These are phyloP conservation scores for Microvelia longipes DNA, from an alignment of 1,140 invertebrate genomes.

Conservation along the genomic window DNA sequence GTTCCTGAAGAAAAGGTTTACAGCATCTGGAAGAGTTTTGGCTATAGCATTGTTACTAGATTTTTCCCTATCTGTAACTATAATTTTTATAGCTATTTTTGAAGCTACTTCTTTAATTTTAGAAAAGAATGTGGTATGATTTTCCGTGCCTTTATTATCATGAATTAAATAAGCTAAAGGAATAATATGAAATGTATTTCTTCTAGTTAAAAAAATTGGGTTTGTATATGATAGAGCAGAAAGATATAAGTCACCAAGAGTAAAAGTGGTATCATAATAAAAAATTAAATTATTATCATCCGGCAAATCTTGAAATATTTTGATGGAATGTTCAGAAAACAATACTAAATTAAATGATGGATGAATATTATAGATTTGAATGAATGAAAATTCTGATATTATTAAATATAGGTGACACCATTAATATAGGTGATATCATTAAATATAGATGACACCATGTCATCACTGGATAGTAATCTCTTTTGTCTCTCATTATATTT, in stretches of 20 bases:
- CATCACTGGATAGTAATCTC: neutral
- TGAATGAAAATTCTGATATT: neutral
- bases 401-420: neutral
- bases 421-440: neutral
- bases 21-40: neutral
- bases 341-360: neutral
- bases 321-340: neutral
- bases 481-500: neutral
- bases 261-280: neutral
- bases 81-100: neutral
- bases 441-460: neutral
- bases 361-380: neutral
- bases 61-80: neutral
- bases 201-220: neutral
- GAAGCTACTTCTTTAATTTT: neutral
- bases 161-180: neutral
- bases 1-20: neutral
- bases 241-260: neutral
- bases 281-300: neutral
- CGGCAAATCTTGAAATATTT: neutral
- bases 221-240: neutral
- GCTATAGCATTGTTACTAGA: neutral
- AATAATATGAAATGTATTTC: neutral
- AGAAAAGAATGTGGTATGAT: neutral
- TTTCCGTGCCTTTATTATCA: neutral